These are phyloP conservation scores for Micrasema longulum DNA, from an alignment of 1,140 invertebrate species.

Conservation along the genomic window DNA sequence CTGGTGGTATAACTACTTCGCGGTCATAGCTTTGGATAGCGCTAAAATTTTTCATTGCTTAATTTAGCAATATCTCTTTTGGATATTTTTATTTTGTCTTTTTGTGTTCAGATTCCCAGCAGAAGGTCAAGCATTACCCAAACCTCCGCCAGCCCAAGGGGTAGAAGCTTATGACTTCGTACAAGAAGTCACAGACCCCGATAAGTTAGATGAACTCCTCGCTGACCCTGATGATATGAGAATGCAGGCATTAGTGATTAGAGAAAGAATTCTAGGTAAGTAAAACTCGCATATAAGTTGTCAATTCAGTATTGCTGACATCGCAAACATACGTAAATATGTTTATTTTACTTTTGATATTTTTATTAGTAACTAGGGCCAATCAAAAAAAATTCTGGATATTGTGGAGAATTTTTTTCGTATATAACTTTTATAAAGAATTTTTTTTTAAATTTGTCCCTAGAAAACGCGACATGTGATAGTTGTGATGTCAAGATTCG, in stretches of 20 bases:
- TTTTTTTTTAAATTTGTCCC: too few species aligned
- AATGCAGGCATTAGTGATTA: slow-evolving; percentile 94
- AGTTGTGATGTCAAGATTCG: too few species aligned
- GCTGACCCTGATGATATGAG: slow-evolving; percentile 95
- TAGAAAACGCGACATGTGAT: too few species aligned
- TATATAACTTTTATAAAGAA: too few species aligned
- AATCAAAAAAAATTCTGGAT: too few species aligned
- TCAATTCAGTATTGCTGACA: not conserved
- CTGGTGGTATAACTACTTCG: too few species aligned
- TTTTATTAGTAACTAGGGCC: too few species aligned
- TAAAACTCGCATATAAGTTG: not conserved
- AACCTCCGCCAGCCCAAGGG: slow-evolving; percentile 75
- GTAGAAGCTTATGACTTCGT: slow-evolving; percentile 91
- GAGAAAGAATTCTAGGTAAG: slow-evolving; percentile 87
- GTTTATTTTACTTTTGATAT: too few species aligned
- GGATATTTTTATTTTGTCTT: slow-evolving; percentile 41
- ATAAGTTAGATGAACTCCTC: slow-evolving; percentile 87
- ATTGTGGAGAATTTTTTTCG: too few species aligned
- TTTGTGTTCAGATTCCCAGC: slow-evolving; percentile 68
- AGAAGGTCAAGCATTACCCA: slow-evolving; percentile 73
- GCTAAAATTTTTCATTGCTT: too few species aligned
- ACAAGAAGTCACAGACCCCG: slow-evolving; percentile 81
- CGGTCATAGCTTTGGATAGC: too few species aligned
- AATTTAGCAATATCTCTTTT: too few species aligned
- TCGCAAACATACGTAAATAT: not conserved